Base-by-base conservation (phyloP, 1,140 invertebrate genomes). In the Caenorhabditis tropicalis region DNA sequence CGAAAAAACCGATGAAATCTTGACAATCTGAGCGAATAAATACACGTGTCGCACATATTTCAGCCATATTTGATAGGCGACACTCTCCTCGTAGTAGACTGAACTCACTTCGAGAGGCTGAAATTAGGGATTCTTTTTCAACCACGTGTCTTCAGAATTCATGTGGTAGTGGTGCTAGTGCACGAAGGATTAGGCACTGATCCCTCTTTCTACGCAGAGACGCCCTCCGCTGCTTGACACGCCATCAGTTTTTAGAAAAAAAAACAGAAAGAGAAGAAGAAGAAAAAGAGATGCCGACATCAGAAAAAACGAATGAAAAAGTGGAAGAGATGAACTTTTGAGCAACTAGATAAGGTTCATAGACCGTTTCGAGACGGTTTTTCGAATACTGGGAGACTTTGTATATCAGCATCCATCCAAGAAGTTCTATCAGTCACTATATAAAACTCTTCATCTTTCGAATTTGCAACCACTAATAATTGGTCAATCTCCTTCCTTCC, bases 1-100 rank as follows among this genome's bases (percentile, higher is more conserved):
- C 48, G 88, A 90, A 79, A 91, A 88, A n/a, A 89, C 88, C 4
- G 90, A 91, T n/a, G 89, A 81, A 48, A 90, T 80, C 86, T 90
- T 90, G 56, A 91, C 87, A 43, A 91, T 87, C 49, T 90, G 90
- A 19, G 87, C 88, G 27, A 91, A 51, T 15, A 90, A 79, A 82
- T 87, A 88, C 6, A 90, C 53, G 21, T 80, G 74, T 79, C 82
- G 70, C 15, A 87, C 87, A 43, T 89, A 85, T 36, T 81, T 49
- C 16, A 90, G 46, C 89, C 89, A 90, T 12, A 83, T 51, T 7
- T 84, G 46, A 74, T 90, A 89, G 12, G 89, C 21, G 7, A 79
- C 27, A 16, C 65, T 43, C 43, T 85, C 85, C 27, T 89, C 48
- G 46, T 87, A 87, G 80, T 89, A 87, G 56, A 89, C 86, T 27